Conservation (phyloP, 2,888 invertebrate species). For the Smittia sp. region DNA sequence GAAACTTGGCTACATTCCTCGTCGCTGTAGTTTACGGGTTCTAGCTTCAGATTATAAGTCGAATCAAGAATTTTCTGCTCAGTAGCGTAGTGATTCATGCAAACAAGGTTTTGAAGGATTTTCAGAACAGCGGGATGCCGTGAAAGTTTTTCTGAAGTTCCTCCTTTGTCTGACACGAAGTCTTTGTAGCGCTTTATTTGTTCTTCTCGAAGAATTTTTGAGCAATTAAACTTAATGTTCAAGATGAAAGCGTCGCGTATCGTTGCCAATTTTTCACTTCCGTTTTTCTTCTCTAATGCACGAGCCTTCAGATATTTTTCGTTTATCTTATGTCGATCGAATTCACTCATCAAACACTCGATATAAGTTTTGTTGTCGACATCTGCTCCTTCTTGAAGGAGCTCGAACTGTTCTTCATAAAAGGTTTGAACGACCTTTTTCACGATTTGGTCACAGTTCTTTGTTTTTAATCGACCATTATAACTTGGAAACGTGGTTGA, state of each 20-base stretch:
- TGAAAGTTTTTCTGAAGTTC: not conserved
- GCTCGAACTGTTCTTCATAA: not conserved
- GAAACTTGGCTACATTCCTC: not conserved
- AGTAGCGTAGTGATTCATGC: not conserved
- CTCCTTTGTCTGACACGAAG: not conserved
- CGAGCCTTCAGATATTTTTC: not conserved
- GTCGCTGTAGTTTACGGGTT: not conserved
- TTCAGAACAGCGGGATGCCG: not conserved
- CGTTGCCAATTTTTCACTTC: not conserved
- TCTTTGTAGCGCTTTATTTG: not conserved
- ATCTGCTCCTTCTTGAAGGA: not conserved
- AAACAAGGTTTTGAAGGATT: not conserved
- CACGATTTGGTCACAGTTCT: not conserved
- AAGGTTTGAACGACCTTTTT: not conserved
- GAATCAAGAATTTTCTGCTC: not conserved
- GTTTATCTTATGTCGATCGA: not conserved
- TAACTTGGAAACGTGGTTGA: not conserved
- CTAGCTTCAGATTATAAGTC: not conserved
- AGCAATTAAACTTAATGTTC: not conserved
- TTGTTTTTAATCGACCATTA: not conserved
- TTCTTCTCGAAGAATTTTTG: not conserved
- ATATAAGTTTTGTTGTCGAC: constrained; percentile 10
- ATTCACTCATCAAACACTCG: not conserved
- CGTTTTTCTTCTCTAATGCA: not conserved
- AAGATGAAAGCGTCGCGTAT: not conserved